Percentiles rank a stretch among this genome's conserved stretches.
Evolutionary conservation across 2,888 invertebrate genomes (phyloP).

Genomic region (Tenthredo scrophulariae): DNA sequence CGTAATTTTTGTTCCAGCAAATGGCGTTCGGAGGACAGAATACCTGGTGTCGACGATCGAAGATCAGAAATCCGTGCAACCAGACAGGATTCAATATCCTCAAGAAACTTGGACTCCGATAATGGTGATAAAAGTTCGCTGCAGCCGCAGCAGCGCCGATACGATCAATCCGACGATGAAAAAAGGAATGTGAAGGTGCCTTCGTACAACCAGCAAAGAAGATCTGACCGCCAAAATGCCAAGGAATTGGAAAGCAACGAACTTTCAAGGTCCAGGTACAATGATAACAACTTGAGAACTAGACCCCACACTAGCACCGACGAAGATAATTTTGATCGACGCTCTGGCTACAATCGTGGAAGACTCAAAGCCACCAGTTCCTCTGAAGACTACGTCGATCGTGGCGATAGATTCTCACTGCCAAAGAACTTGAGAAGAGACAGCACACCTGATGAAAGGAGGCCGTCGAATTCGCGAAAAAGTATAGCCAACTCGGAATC

Average conservation of each 20-base stretch:
- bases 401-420: constrained; percentile 52
- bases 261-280: constrained; percentile 49
- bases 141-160: constrained; percentile 55
- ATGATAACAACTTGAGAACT: constrained; percentile 56
- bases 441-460: constrained; percentile 46
- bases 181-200: constrained; percentile 38
- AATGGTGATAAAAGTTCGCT: constrained; percentile 60
- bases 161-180: constrained; percentile 53
- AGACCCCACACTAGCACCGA: constrained; percentile 65
- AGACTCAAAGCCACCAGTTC: constrained; percentile 70
- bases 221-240: constrained; percentile 1
- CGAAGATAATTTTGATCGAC: constrained; percentile 68
- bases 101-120: constrained; percentile 62
- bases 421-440: constrained; percentile 52
- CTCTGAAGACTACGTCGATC: constrained; percentile 71
- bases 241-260: constrained; percentile 41
- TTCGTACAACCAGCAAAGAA: constrained; percentile 13
- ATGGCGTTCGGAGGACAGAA: constrained; percentile 72
- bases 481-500: constrained; percentile 39
- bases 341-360: constrained; percentile 59
- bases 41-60: constrained; percentile 68
- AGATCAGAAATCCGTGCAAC: constrained; percentile 67
- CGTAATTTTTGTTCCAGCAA: constrained; percentile 57
- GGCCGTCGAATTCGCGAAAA: constrained; percentile 58
- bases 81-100: constrained; percentile 64